Evolutionary conservation across 2,888 invertebrate species (phyloP), one percentile per base, ranked within the genome.

Genomic region (Melangyna quadrimaculata): DNA sequence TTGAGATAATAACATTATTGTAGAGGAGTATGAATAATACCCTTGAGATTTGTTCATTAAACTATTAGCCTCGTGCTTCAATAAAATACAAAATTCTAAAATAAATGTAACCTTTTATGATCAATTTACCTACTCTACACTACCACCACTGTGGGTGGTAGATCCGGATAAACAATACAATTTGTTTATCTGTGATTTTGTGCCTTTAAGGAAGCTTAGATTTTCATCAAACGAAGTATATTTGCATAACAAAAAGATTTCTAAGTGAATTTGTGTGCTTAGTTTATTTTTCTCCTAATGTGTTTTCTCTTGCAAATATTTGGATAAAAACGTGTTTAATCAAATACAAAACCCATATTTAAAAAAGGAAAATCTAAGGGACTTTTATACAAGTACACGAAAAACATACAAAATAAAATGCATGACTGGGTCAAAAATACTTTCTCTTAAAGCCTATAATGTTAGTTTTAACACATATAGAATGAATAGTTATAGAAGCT

Each of bases 171-270:
- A 14, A 61, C 59, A 61, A 43, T 32, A 65, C 12, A 43, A 65
- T 43, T 40, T 7, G 12, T 65, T 45, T 51, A 35, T 51, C 19
- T 24, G 35, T 67, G 51, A 35, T 37, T 37, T 24, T 24, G 9
- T 51, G 7, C 24, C 48, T 10, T 14, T 48, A 9, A 17, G 17
- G 43, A 17, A n/a, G 7, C 32, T 48, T 6, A 19, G 2, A 19
- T 32, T 35, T 32, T 12, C 22, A 19, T 35, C 6, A 3, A 35
- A 32, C 1, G 4, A 24, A 67, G 3, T n/a, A 10, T 24, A 67
- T 67, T 67, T 51, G 14, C 51, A 67, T 51, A 35, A 17, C 35
- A 67, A 51, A 35, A 67, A 51, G 14, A 65, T 19, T 3, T 32
- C 8, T 29, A 32, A 65, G 19, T 32, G 29, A 35, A 22, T 24